Evolutionary conservation across 53 echinoderm and acorn worm genomes (phyloP).

Genomic region (Actinopyga echinites): DNA sequence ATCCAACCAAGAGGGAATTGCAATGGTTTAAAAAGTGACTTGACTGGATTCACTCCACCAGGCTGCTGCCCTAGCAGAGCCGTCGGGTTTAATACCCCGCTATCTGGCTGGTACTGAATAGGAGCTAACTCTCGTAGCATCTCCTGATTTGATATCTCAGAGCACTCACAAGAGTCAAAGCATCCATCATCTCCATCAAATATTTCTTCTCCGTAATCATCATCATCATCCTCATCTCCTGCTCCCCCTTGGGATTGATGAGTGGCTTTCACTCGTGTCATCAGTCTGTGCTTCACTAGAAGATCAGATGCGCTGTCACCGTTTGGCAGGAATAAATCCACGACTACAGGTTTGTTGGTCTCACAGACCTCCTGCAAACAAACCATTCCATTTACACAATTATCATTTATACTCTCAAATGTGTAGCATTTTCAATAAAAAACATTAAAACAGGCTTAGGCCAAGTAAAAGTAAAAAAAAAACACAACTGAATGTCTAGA

Average conservation of each 20-base stretch:
- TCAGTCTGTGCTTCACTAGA: constrained; percentile 52
- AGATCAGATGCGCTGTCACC: constrained; percentile 57
- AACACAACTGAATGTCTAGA: no score
- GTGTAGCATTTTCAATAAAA: no score
- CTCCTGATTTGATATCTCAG: not conserved
- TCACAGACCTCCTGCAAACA: constrained; percentile 40
- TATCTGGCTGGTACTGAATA: no score
- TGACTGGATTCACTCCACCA: not conserved
- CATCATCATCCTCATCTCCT: not conserved
- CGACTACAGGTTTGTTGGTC: constrained; percentile 54
- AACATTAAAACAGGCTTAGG: no score
- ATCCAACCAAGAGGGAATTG: constrained; percentile 23
- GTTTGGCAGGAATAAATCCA: constrained; percentile 64
- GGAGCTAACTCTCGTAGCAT: no score
- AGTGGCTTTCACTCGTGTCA: not conserved
- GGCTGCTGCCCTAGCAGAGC: no score
- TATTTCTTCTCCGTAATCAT: not conserved
- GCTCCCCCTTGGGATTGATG: not conserved
- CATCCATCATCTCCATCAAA: constrained; percentile 25
- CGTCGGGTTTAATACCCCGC: no score
- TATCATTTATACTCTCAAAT: no score
- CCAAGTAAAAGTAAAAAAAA: no score
- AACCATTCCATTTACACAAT: no score
- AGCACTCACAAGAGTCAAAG: not conserved
- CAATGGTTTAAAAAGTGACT: not conserved